A percentile compares a stretch with the other conserved stretches of the same genome.
phyloP scores from a whole-genome alignment of 2,888 invertebrate species.

The Callosobruchus maculatus region DNA sequence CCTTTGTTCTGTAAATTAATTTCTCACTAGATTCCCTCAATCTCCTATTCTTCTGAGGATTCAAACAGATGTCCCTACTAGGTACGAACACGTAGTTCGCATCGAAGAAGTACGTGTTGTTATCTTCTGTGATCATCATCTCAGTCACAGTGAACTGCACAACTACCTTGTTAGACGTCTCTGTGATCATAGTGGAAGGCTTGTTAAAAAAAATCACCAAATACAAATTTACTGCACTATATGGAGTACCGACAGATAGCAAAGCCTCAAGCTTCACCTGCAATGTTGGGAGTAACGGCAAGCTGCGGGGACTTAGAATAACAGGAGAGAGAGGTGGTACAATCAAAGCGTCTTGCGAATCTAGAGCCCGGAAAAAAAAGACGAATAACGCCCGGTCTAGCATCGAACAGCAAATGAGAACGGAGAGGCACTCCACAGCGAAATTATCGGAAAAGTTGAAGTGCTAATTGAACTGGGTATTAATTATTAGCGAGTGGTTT shows the following conservation, averaged over 20 bases:
- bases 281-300: not conserved
- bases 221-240: too few species aligned
- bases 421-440: not conserved
- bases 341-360: not conserved
- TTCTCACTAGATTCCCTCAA: slow-evolving; percentile 69
- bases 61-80: slow-evolving; percentile 59
- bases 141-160: slow-evolving; percentile 72
- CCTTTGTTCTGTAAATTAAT: slow-evolving; percentile 64
- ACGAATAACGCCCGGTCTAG: not conserved
- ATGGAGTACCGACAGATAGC: too few species aligned
- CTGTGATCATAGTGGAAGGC: slow-evolving; percentile 62
- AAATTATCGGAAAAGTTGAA: not conserved
- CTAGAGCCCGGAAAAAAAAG: not conserved
- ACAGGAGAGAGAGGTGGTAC: not conserved
- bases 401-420: not conserved
- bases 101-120: slow-evolving; percentile 75
- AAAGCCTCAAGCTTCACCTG: not conserved
- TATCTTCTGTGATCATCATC: slow-evolving; percentile 80
- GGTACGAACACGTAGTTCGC: slow-evolving; percentile 67
- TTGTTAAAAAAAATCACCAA: too few species aligned
- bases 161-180: slow-evolving; percentile 68
- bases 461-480: not conserved
- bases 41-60: slow-evolving; percentile 63
- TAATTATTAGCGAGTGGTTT: not conserved
- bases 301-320: not conserved